phyloP scores from a whole-genome alignment of 1,140 invertebrate species.

The Zaprionus africanus region DNA sequence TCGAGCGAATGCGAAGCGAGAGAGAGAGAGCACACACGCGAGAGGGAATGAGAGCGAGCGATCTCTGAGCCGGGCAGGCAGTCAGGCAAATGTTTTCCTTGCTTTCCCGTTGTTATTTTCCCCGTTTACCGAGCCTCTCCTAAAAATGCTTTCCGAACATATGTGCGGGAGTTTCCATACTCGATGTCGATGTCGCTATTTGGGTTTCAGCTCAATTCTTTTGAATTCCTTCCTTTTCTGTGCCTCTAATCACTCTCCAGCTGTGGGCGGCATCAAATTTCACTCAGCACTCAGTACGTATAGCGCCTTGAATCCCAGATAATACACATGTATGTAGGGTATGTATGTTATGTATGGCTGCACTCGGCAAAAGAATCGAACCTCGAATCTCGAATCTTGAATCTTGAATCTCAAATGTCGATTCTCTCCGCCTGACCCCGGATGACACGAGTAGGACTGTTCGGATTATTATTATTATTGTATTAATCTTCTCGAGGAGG shows the following conservation, averaged over 20 bases:
- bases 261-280: conserved; percentile 4
- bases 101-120: conserved; percentile 12
- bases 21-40: not conserved
- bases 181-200: conserved; percentile 8
- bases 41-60: not conserved
- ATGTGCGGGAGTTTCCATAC: conserved; percentile 62
- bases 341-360: conserved; percentile 1
- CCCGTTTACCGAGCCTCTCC: conserved; percentile 9
- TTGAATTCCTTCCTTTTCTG: not conserved
- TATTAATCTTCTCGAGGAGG: conserved; percentile 6
- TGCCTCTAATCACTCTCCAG: conserved; percentile 4
- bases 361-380: not conserved
- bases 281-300: not conserved
- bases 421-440: not conserved
- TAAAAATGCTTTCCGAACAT: conserved; percentile 43
- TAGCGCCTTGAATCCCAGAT: conserved; percentile 2
- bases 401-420: not conserved
- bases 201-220: not conserved
- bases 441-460: conserved; percentile 1
- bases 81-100: conserved; percentile 3
- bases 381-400: not conserved
- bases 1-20: not conserved
- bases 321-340: conserved; percentile 1
- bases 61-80: conserved; percentile 2
- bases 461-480: not conserved